Evolutionary conservation across 2,888 invertebrate species (phyloP), one percentile per base, ranked within the genome.

Genomic region (Brachyopa scutellaris): DNA sequence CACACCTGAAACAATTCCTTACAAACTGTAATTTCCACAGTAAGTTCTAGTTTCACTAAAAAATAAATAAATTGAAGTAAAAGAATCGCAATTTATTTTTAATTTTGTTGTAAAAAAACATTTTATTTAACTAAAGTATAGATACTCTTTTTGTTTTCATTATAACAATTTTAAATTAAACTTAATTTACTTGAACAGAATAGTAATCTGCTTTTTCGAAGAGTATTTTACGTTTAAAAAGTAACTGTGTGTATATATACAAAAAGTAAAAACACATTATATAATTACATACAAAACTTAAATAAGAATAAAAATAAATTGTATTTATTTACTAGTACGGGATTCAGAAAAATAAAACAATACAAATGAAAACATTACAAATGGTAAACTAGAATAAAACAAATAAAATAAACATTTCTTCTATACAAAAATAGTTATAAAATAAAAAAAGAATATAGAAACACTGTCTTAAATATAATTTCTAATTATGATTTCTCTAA

Each of bases 31-130:
- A n/a, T n/a, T n/a, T n/a, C n/a, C n/a, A n/a, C n/a, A n/a, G n/a
- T n/a, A n/a, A n/a, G n/a, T n/a, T n/a, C n/a, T n/a, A n/a, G n/a
- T n/a, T n/a, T n/a, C n/a, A n/a, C n/a, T n/a, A n/a, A n/a, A n/a
- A n/a, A n/a, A n/a, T n/a, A n/a, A n/a, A n/a, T n/a, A n/a, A n/a
- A n/a, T n/a, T n/a, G n/a, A n/a, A 26, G 26, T 42, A 55, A 62
- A 15, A 26, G n/a, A n/a, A n/a, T n/a, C 42, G 26, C 38, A 13
- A 3, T 29, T 40, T 15, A 6, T 23, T 61, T 38, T 29, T 5
- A 61, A 69, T 69, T 67, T 78, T 15, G 74, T 74, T 76, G 76
- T 80, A 76, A 82, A 80, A 77, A 82, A 82, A 62, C 47, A 62
- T 64, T 76, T 80, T 64, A 78, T 78, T 80, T 49, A 72, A 61